Base-by-base conservation (phyloP, 2,113 vertebrate species). In the Carassius carassius region DNA sequence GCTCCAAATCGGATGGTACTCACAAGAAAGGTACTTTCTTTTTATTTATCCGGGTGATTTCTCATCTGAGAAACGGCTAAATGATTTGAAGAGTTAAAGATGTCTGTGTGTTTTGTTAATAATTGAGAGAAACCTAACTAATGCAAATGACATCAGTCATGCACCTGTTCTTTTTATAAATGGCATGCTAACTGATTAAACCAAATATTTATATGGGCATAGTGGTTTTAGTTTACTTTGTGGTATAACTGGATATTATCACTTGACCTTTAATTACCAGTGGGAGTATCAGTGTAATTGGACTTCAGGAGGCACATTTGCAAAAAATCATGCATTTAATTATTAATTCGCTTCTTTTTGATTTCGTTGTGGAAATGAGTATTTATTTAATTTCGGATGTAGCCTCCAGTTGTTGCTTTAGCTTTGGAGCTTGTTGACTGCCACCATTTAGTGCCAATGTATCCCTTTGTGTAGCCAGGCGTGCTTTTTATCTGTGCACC, bases 11-110 rank as follows among this genome's bases (percentile, higher is more conserved):
- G 93, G 94, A 95, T 91, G 94, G 93, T 93, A 93, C 94, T 93
- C 94, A 94, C 94, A 95, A 95, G 92, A 95, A 95, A 95, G 94
- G 94, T 95, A 95, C 94, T 94, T 93, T 87, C 90, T 92, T 90
- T 93, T 92, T 81, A 73, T 91, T 89, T 88, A 86, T 91, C 88
- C 83, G 67, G 83, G 72, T 41, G n/a, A 72, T 56, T 12, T 86
- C 78, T 60, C 16, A 62, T 65, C 47, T 79, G 74, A 84, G 63
- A 72, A 82, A 82, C 32, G 49, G 74, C 47, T 79, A 72, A 56
- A 60, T 62, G 49, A 29, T 70, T 41, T 23, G 17, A 74, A 60
- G 85, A 74, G 21, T 56, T 58, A 25, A 19, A 25, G 74, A 83
- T 82, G 32, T 83, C 3, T 85, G 69, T 67, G 19, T 62, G 72